Percentiles rank a stretch among this genome's conserved stretches.
Evolutionary conservation across 2,113 vertebrate species (phyloP).

Genomic region (Leiothrix lutea): DNA sequence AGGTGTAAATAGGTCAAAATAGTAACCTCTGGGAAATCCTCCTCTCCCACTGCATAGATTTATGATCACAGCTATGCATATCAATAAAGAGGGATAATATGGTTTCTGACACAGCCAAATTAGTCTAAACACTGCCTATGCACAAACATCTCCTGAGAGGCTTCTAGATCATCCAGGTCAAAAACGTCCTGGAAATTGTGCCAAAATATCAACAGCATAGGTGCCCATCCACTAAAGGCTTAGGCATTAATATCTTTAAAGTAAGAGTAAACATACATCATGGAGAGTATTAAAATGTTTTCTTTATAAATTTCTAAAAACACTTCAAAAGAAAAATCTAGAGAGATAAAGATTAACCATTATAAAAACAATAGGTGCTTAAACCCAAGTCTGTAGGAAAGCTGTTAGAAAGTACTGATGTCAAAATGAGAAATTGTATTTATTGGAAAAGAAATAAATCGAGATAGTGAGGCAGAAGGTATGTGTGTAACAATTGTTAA

Average conservation of each 20-base stretch:
- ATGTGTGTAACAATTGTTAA: background rate
- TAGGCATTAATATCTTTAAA: background rate
- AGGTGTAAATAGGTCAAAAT: background rate
- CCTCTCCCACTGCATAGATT: background rate
- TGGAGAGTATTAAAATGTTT: background rate
- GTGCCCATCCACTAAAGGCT: background rate
- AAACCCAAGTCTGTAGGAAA: background rate
- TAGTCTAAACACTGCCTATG: background rate
- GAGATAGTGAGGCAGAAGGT: background rate
- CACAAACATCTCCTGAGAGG: background rate
- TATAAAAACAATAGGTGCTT: background rate
- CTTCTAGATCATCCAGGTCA: background rate
- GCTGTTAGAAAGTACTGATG: background rate
- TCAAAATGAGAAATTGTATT: background rate
- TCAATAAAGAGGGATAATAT: background rate
- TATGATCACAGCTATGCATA: background rate
- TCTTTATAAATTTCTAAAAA: background rate
- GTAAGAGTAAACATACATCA: background rate
- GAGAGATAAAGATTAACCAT: background rate
- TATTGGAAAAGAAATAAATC: conserved; percentile 5
- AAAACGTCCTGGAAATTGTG: background rate
- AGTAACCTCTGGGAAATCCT: background rate
- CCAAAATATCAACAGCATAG: background rate
- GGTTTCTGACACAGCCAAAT: background rate
- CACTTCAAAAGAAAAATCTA: background rate